Percentiles rank a stretch among this genome's conserved stretches.
These are phyloP conservation scores for Thymelicus sylvestris DNA, from an alignment of 2,888 invertebrate species.

Conservation along the genomic window DNA sequence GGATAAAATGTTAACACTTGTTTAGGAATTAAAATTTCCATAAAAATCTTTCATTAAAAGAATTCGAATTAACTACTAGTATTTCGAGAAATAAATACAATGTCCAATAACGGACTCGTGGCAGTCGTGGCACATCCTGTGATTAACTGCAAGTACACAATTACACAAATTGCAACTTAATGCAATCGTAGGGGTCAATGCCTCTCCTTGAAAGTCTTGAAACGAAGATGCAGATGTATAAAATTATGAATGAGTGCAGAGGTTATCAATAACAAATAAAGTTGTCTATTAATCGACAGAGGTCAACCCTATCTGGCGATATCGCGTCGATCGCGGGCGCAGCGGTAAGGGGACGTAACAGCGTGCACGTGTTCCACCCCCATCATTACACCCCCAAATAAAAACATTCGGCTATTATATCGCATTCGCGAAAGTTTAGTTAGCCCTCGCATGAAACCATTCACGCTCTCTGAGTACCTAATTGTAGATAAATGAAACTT, in stretches of 20 bases:
- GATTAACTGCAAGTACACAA: no score
- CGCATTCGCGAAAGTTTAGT: slow-evolving; percentile 67
- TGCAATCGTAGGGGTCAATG: no score
- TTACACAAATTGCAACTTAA: no score
- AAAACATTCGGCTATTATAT: slow-evolving; percentile 53
- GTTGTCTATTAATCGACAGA: slow-evolving; percentile 56
- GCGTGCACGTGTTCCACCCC: slow-evolving; percentile 71
- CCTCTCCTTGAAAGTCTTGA: background rate
- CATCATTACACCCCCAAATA: slow-evolving; percentile 58
- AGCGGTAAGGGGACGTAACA: slow-evolving; percentile 61
- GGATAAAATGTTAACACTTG: no score
- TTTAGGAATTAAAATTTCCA: no score
- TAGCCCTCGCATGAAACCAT: slow-evolving; percentile 53
- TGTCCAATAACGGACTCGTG: no score
- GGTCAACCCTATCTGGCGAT: slow-evolving; percentile 68
- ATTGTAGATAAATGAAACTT: slow-evolving; percentile 78
- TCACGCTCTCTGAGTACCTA: slow-evolving; percentile 61
- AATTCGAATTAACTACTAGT: no score
- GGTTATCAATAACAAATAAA: slow-evolving; percentile 35
- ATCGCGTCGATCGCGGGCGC: slow-evolving; percentile 52
- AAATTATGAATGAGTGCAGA: slow-evolving; percentile 4
- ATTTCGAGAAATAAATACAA: no score
- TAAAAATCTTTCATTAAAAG: no score
- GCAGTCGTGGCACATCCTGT: no score
- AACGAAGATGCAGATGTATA: background rate